Conservation (phyloP, 2,113 vertebrate species). For the Hystrix brachyura region DNA sequence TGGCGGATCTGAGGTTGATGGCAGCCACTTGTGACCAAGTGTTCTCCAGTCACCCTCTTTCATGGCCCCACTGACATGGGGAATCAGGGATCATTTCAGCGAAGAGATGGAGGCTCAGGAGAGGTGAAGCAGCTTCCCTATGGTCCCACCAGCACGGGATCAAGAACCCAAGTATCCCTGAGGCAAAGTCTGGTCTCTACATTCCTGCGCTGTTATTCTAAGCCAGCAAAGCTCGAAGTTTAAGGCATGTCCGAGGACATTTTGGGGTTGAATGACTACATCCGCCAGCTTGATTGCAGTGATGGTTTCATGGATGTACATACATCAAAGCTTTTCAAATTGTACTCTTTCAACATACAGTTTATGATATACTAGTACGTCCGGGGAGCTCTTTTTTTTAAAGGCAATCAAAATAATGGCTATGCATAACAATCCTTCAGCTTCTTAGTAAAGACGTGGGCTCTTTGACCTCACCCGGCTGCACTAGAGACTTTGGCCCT, state of each 20-base stretch:
- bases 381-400: not conserved
- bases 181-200: not conserved
- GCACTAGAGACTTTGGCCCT: not conserved
- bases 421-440: too few relatives aligned
- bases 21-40: not conserved
- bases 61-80: rapidly evolving
- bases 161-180: not conserved
- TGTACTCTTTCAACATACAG: not conserved
- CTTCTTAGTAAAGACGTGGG: not conserved
- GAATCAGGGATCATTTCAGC: not conserved
- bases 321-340: not conserved
- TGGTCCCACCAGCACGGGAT: not conserved
- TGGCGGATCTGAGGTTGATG: rapidly evolving
- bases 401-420: not conserved
- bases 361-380: not conserved
- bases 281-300: rapidly evolving
- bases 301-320: not conserved
- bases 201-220: not conserved
- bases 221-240: not conserved
- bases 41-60: not conserved
- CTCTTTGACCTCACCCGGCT: not conserved
- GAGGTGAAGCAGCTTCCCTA: not conserved
- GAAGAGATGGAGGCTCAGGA: not conserved
- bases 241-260: not conserved
- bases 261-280: not conserved